Evolutionary conservation across 2,113 vertebrate genomes (phyloP).

Genomic region (Perca flavescens): DNA sequence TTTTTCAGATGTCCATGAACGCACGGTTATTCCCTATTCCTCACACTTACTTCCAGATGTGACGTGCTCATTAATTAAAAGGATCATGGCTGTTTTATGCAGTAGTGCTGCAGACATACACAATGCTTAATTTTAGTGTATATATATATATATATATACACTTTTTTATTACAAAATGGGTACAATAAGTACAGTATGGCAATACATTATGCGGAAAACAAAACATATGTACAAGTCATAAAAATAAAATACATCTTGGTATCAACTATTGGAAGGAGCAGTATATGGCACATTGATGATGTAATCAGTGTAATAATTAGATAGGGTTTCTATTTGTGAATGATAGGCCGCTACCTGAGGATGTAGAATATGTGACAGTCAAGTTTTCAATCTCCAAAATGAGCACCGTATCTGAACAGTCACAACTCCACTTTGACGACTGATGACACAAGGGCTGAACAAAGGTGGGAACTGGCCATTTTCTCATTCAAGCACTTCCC

Average conservation of each 20-base stretch:
- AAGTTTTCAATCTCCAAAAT: constrained; percentile 22
- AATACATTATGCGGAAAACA: constrained; percentile 66
- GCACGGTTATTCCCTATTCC: too few species aligned
- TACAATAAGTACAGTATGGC: constrained; percentile 75
- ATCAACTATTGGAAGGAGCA: constrained; percentile 71
- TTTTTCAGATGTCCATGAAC: too few species aligned
- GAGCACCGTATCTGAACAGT: constrained; percentile 54
- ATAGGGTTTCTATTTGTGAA: constrained; percentile 29
- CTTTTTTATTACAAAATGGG: constrained; percentile 77
- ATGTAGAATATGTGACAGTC: constrained; percentile 31
- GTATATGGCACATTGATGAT: constrained; percentile 56
- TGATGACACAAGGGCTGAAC: constrained; percentile 25
- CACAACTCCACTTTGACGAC: constrained; percentile 24
- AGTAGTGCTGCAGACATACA: not conserved
- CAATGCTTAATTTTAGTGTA: constrained; percentile 1
- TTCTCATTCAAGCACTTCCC: constrained; percentile 77
- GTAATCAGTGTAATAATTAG: constrained; percentile 24
- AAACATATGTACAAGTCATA: constrained; percentile 90
- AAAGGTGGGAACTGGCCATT: constrained; percentile 43
- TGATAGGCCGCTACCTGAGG: constrained; percentile 65
- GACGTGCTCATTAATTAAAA: not conserved
- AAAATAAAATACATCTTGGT: constrained; percentile 97
- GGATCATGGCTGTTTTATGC: not conserved
- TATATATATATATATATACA: constrained; percentile 72
- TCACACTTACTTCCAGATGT: not conserved